Evolutionary conservation across 2,113 vertebrate species (phyloP), one percentile per base, ranked within the genome.

Genomic region (Pelecanus crispus): DNA sequence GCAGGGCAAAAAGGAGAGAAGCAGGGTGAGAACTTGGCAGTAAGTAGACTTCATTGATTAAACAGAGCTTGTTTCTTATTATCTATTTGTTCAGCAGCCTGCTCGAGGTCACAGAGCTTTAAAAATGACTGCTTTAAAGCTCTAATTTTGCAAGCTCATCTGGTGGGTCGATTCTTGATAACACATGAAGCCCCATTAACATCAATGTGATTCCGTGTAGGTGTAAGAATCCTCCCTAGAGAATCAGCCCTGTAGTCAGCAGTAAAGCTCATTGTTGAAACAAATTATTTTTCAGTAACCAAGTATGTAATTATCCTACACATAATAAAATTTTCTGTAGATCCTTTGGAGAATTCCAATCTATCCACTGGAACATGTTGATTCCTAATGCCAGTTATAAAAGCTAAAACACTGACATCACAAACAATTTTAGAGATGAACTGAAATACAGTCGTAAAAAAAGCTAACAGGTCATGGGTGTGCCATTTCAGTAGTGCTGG

Each of bases 341-440:
- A 55, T 91, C 50, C 74, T 91, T 91, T 72, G 67, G 87, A 91
- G 94, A 80, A 91, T 91, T 94, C 49, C 11, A 4, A 11, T 62
- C 84, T 42, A 73, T 94, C 42, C 62, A 55, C 80, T 59, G 61
- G 49, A 94, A 92, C 34, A 24, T 40, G 66, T 40, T 82, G 66
- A 74, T 87, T 95, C 47, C 62, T 91, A 90, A 36, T 73, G 63
- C 42, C 71, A 80, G 58, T 91, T 91, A 45, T 44, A 81, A 91
- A 95, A 92, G 47, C 93, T 85, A 42, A 77, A 91, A 16, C 89
- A 80, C 25, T 90, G 92, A 82, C 87, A 89, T 85, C 87, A 95
- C 42, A 80, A 94, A 84, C 91, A 82, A 25, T 92, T 92, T 86
- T 5, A 88, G 84, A 88, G 45, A 66, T 34, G 58, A 95, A 55